Conservation (phyloP, 2,888 invertebrate species). For the Tetrapedia diversipes region DNA sequence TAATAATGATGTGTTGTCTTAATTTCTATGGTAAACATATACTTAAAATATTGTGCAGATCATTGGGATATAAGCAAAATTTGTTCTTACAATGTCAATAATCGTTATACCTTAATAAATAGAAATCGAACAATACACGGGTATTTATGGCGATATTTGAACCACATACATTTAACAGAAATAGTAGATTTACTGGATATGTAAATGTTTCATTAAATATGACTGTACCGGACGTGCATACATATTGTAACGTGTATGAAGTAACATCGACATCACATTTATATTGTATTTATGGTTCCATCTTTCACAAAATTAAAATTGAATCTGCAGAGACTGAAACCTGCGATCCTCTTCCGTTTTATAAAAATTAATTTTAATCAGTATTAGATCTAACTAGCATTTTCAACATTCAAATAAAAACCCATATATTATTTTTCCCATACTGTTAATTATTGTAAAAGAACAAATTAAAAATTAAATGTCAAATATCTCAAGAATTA, state of each 20-base stretch:
- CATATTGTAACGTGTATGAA: constrained; percentile 38
- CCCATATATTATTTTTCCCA: too few relatives aligned
- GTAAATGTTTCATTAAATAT: constrained; percentile 54
- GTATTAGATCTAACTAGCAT: too few relatives aligned
- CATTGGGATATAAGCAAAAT: constrained; percentile 22
- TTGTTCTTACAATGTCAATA: constrained; percentile 13
- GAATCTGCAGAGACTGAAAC: constrained; percentile 9
- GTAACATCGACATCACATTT: constrained; percentile 23
- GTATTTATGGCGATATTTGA: constrained; percentile 20
- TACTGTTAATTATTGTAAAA: too few relatives aligned
- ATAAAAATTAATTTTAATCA: not conserved
- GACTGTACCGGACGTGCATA: constrained; percentile 48
- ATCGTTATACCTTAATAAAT: constrained; percentile 10
- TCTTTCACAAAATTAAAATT: constrained; percentile 31
- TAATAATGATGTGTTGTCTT: constrained; percentile 52
- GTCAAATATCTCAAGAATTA: too few relatives aligned
- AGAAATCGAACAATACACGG: constrained; percentile 6
- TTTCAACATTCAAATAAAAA: too few relatives aligned
- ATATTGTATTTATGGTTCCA: constrained; percentile 29
- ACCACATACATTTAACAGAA: constrained; percentile 25
- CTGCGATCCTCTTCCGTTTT: not conserved
- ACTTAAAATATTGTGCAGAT: constrained; percentile 28
- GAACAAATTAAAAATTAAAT: too few relatives aligned
- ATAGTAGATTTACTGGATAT: constrained; percentile 32
- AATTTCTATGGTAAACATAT: constrained; percentile 31